These are phyloP conservation scores for Matsumurasca onukii DNA, from an alignment of 1,140 invertebrate species.

Conservation along the genomic window DNA sequence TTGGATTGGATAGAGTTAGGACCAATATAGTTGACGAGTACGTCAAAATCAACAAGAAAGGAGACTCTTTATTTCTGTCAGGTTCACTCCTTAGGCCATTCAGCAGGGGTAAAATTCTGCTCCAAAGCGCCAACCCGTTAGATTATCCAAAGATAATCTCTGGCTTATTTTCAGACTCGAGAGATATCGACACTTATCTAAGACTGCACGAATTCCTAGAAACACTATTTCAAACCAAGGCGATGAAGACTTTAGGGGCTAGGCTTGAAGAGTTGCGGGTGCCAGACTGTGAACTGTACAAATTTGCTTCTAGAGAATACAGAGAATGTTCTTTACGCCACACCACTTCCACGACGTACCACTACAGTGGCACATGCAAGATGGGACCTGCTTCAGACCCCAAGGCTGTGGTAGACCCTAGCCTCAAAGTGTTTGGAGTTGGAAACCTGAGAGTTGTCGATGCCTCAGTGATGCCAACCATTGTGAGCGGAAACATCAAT, in stretches of 20 bases:
- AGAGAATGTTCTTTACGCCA: constrained; percentile 83
- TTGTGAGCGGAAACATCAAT: constrained; percentile 78
- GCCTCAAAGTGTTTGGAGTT: constrained; percentile 76
- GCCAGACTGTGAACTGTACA: constrained; percentile 71
- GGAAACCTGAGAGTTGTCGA: constrained; percentile 79
- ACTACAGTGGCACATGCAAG: constrained; percentile 76
- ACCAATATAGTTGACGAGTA: not conserved
- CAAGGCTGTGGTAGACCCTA: constrained; percentile 78
- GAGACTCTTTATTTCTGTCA: not conserved
- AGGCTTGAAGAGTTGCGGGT: constrained; percentile 66
- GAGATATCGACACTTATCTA: constrained; percentile 67
- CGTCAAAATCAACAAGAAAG: constrained; percentile 1
- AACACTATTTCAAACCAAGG: constrained; percentile 34
- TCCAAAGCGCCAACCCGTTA: constrained; percentile 63
- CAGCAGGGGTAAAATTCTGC: constrained; percentile 64
- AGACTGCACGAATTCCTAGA: constrained; percentile 39
- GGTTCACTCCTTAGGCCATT: constrained; percentile 50
- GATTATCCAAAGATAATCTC: constrained; percentile 76
- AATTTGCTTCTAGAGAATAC: constrained; percentile 74
- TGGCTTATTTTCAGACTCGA: constrained; percentile 69
- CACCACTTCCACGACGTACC: constrained; percentile 84
- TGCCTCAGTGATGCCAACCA: constrained; percentile 87
- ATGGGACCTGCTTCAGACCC: constrained; percentile 78
- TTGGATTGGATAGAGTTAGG: not conserved
- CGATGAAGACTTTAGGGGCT: constrained; percentile 38